A percentile compares a stretch with the other conserved stretches of the same genome.
These are phyloP conservation scores for Melanchra persicariae DNA, from an alignment of 2,888 invertebrate genomes.

Conservation along the genomic window DNA sequence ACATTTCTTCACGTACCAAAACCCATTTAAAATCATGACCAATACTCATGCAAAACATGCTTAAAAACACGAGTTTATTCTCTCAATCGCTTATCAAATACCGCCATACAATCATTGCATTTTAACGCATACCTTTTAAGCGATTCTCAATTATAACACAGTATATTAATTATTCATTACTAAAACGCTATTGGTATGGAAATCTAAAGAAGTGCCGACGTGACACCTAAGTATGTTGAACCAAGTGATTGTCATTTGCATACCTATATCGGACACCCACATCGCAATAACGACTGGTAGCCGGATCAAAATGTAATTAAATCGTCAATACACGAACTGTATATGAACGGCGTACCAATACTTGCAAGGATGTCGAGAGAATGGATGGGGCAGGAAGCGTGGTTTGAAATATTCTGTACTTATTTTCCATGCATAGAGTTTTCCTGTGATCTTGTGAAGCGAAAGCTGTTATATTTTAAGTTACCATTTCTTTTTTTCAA, in stretches of 20 bases:
- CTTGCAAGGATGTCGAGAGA: slow-evolving; percentile 70
- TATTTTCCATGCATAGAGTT: no score
- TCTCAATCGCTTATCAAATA: slow-evolving; percentile 14
- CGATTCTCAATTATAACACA: slow-evolving; percentile 63
- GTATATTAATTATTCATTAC: slow-evolving; percentile 70
- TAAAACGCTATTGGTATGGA: slow-evolving; percentile 73
- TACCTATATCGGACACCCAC: slow-evolving; percentile 89
- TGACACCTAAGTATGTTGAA: slow-evolving; percentile 73
- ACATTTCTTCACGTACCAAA: slow-evolving; percentile 45
- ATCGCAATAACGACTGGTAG: slow-evolving; percentile 84
- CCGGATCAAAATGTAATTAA: slow-evolving; percentile 90
- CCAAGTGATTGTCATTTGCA: slow-evolving; percentile 79
- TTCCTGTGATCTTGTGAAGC: no score
- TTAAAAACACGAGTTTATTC: slow-evolving; percentile 17
- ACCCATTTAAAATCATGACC: slow-evolving; percentile 45
- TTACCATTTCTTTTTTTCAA: no score
- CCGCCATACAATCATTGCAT: slow-evolving; percentile 41
- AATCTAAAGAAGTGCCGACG: slow-evolving; percentile 77
- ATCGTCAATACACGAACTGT: slow-evolving; percentile 89
- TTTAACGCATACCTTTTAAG: slow-evolving; percentile 58
- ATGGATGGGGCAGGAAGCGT: slow-evolving; percentile 64
- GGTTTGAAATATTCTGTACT: not conserved
- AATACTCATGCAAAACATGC: slow-evolving; percentile 43
- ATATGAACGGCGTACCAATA: slow-evolving; percentile 84
- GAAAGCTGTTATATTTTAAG: no score